These are phyloP conservation scores for Cartodere bifasciata DNA, from an alignment of 2,888 invertebrate genomes.

Conservation along the genomic window DNA sequence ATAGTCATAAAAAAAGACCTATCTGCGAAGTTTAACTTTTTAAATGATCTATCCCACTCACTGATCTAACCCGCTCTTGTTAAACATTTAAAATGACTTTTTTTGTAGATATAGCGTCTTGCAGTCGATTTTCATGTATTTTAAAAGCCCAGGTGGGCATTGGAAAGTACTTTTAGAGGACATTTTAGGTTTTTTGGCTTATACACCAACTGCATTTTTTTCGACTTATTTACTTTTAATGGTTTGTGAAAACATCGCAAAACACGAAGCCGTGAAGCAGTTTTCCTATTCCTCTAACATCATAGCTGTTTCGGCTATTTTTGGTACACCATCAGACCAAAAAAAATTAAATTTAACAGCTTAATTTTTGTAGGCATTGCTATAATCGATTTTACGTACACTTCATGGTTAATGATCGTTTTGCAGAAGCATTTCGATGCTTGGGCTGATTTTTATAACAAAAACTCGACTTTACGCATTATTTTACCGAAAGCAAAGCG, in stretches of 20 bases:
- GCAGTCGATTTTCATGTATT: slow-evolving; percentile 33
- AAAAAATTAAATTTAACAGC: background rate
- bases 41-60: no score
- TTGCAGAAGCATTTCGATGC: slow-evolving; percentile 30
- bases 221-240: slow-evolving; percentile 34
- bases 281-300: slow-evolving; percentile 27
- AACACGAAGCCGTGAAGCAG: slow-evolving; percentile 21
- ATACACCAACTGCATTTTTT: slow-evolving; percentile 39
- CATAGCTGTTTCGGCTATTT: slow-evolving; percentile 30
- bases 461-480: slow-evolving; percentile 28
- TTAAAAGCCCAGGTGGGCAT: slow-evolving; percentile 34
- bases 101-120: slow-evolving; percentile 24
- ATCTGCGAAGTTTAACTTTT: no score
- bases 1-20: no score
- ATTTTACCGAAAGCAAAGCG: slow-evolving; percentile 27
- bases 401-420: slow-evolving; percentile 33
- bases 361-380: slow-evolving; percentile 23
- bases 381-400: slow-evolving; percentile 35
- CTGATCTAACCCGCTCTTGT: no score
- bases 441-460: slow-evolving; percentile 34
- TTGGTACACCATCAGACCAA: slow-evolving; percentile 21
- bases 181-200: slow-evolving; percentile 35
- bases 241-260: slow-evolving; percentile 31
- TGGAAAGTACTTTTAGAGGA: slow-evolving; percentile 37
- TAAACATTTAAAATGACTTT: background rate